Conservation (phyloP, 2,113 vertebrate genomes). For the Ptilorrhoa leucosticta region DNA sequence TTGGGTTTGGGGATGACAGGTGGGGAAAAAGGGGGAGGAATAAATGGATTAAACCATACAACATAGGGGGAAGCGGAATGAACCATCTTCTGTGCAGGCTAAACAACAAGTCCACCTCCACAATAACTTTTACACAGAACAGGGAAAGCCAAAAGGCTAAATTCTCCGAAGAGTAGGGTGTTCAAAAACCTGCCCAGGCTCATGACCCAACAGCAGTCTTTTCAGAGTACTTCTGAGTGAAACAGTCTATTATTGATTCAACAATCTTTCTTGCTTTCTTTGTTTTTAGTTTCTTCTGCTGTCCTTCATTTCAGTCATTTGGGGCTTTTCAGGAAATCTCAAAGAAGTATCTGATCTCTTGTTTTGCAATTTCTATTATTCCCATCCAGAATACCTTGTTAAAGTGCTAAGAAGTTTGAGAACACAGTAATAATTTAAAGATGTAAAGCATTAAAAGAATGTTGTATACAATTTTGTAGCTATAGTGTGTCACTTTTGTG, state of each 20-base stretch:
- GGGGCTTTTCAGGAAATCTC: conserved; percentile 28
- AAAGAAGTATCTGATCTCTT: not conserved
- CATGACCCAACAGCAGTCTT: conserved; percentile 17
- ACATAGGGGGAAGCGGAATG: no score
- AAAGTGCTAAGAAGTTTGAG: not conserved
- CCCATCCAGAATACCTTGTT: not conserved
- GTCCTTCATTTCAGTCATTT: conserved; percentile 29
- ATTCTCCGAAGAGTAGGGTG: conserved; percentile 3
- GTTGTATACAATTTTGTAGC: not conserved
- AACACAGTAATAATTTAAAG: not conserved
- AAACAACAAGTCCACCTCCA: no score
- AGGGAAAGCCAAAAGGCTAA: conserved; percentile 47
- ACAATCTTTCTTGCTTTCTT: conserved; percentile 26
- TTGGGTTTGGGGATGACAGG: no score
- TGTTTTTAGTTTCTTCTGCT: conserved; percentile 19
- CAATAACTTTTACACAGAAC: conserved; percentile 14
- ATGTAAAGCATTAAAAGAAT: not conserved
- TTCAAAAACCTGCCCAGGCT: conserved; percentile 39
- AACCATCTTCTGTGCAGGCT: no score
- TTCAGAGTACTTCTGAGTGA: conserved; percentile 17
- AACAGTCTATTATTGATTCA: conserved; percentile 58
- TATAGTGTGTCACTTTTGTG: not conserved
- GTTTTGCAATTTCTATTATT: conserved; percentile 2
- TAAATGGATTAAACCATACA: no score
- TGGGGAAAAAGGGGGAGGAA: no score